Conservation (phyloP, 1,140 invertebrate species). For the Cheumatopsyche charites region DNA sequence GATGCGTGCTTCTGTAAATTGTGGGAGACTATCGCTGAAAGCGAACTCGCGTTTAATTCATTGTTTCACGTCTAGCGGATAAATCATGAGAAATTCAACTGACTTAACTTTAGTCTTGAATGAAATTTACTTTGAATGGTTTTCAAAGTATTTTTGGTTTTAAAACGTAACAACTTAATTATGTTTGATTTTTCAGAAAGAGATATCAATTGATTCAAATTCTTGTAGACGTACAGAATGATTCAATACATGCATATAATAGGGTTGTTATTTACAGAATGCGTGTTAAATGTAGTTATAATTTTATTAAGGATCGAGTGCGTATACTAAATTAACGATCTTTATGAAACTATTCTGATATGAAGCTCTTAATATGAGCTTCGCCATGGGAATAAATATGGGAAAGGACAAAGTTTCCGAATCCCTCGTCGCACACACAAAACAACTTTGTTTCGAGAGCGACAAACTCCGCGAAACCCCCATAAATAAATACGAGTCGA, state of each 20-base stretch:
- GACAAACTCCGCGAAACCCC: conserved; percentile 5
- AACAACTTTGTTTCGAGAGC: conserved; percentile 18
- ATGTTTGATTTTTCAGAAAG: no score
- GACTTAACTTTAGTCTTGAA: no score
- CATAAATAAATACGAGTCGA: neutral
- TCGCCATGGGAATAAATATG: conserved; percentile 20
- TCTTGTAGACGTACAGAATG: neutral
- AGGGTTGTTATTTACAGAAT: no score
- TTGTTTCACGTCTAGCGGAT: neutral
- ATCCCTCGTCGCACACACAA: conserved; percentile 7
- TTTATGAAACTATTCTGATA: conserved; percentile 9
- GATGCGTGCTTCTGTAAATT: neutral
- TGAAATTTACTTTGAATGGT: no score
- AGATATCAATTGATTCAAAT: no score
- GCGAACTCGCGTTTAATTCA: conserved; percentile 5
- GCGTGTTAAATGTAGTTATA: no score
- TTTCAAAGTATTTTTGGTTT: no score
- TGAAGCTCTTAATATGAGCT: conserved; percentile 16
- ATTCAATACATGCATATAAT: no score
- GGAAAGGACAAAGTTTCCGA: conserved; percentile 29
- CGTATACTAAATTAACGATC: no score
- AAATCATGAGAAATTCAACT: neutral
- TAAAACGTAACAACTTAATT: no score
- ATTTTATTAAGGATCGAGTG: no score
- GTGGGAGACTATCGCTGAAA: neutral